Base-by-base conservation (phyloP, 2,113 vertebrate genomes). In the Coryphaenoides rupestris region DNA sequence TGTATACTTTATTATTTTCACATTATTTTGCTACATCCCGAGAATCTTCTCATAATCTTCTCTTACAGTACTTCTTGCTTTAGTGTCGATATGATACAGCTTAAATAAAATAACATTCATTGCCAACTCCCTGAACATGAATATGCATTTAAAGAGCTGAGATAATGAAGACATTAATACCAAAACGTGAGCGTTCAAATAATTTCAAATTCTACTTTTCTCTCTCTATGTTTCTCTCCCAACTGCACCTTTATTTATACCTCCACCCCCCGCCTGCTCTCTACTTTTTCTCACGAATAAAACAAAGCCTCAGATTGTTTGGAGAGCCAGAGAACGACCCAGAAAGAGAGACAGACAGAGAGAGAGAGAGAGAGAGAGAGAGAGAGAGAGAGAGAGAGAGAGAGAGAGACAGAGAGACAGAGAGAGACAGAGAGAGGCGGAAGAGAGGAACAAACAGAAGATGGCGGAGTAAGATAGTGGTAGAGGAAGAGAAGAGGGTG, bases 281-380 rank as follows among this genome's bases (percentile, higher is more conserved):
- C 63, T 19, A 2, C 28, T 22, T 47, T 76, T 65, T 50, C 40
- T 26, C 0, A 69, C 47, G 69, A 74, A 65, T 59, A 16, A 23
- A 47, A 70, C 65, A 62, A 61, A 67, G 19, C 55, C 45, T 72
- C 70, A 65, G 74, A 64, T 61, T 54, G 64, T 60, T 63, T 58
- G 65, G 58, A 53, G 15, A 66, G 52, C 66, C 21, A 63, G 28
- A 65, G 58, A 55, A 49, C 73, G 71, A 65, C 22, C 21, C n/a
- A 52, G 47, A 67, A 21, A 47, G 19, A 21, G 5, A 1, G 16
- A 49, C 5, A 9, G 22, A 40, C 69, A 73, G 63, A 68, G n/a
- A 66, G 33, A 76, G 66, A 81, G 66, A 70, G 68, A 76, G 62
- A 73, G 62, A 63, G 55, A 72, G 74, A 66, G 24, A 68, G 45